These are phyloP conservation scores for Synanthedon tipuliformis DNA, from an alignment of 2,888 invertebrate species.

Conservation along the genomic window DNA sequence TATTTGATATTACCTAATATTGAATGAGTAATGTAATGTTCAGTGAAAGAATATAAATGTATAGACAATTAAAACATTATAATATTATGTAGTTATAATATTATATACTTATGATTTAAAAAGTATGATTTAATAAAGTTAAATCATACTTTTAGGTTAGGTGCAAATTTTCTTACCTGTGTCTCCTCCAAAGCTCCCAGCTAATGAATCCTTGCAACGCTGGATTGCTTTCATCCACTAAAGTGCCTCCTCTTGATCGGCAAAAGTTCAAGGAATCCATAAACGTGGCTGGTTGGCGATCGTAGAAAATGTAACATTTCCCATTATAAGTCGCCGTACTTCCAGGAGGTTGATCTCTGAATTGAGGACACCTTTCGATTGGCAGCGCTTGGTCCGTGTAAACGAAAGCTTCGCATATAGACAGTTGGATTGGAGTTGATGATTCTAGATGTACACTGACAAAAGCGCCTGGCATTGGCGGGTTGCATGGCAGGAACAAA, in stretches of 20 bases:
- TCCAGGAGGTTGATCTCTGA: conserved; percentile 92
- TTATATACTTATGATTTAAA: too few relatives aligned
- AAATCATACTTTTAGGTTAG: neutral
- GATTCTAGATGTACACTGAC: conserved; percentile 92
- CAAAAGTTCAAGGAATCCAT: conserved; percentile 85
- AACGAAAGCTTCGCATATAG: conserved; percentile 93
- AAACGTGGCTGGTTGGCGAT: conserved; percentile 84
- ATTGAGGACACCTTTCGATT: conserved; percentile 92
- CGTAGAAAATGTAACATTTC: conserved; percentile 95
- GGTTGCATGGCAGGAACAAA: conserved; percentile 91
- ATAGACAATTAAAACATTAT: too few relatives aligned
- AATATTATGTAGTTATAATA: too few relatives aligned
- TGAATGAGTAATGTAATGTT: too few relatives aligned
- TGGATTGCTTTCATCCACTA: conserved; percentile 93
- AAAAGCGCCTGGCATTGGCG: conserved; percentile 95
- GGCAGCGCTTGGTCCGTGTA: conserved; percentile 92
- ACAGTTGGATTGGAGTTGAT: conserved; percentile 78
- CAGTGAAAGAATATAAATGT: too few relatives aligned
- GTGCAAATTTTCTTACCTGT: conserved; percentile 65
- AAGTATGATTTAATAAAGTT: too few relatives aligned
- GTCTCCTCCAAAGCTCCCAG: conserved; percentile 93
- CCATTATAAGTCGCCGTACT: conserved; percentile 94
- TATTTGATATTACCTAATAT: too few relatives aligned
- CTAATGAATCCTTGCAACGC: conserved; percentile 94
- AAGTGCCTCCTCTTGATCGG: conserved; percentile 81